Evolutionary conservation across 1,140 invertebrate species (phyloP).

Genomic region (Polypedilum vanderplanki): DNA sequence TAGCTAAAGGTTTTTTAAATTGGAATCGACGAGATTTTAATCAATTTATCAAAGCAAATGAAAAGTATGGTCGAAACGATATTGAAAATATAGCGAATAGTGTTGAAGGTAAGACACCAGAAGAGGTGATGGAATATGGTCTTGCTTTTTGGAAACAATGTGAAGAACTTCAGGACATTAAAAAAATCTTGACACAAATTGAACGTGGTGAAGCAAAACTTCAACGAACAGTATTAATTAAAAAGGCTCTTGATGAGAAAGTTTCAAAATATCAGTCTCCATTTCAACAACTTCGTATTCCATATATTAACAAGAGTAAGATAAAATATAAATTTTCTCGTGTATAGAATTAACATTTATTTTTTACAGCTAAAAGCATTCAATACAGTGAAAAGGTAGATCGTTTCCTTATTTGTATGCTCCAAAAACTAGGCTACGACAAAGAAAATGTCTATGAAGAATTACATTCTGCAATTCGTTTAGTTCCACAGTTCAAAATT

Average conservation of each 20-base stretch:
- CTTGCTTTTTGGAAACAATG: conserved; percentile 98
- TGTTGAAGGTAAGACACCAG: conserved; percentile 94
- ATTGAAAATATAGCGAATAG: conserved; percentile 97
- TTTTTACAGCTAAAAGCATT: conserved; percentile 60
- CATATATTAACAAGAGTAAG: conserved; percentile 94
- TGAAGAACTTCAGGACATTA: conserved; percentile 92
- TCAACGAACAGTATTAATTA: conserved; percentile 89
- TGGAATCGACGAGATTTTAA: conserved; percentile 97
- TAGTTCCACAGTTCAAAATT: conserved; percentile 92
- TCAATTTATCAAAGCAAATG: conserved; percentile 97
- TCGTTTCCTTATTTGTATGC: conserved; percentile 95
- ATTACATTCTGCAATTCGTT: conserved; percentile 81
- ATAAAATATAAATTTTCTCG: conserved; percentile 40
- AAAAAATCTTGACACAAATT: conserved; percentile 96
- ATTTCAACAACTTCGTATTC: conserved; percentile 94
- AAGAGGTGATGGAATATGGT: conserved; percentile 94
- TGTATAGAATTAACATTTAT: not conserved
- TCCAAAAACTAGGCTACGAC: conserved; percentile 97
- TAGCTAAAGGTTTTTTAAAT: conserved; percentile 90
- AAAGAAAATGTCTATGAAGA: conserved; percentile 99
- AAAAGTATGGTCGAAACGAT: conserved; percentile 97
- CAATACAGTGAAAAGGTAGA: conserved; percentile 97
- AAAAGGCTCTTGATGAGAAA: conserved; percentile 95
- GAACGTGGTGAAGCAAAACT: conserved; percentile 97
- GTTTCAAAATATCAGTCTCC: conserved; percentile 96